phyloP scores from a whole-genome alignment of 2,888 invertebrate genomes.

The Ichneumoninae sp. region DNA sequence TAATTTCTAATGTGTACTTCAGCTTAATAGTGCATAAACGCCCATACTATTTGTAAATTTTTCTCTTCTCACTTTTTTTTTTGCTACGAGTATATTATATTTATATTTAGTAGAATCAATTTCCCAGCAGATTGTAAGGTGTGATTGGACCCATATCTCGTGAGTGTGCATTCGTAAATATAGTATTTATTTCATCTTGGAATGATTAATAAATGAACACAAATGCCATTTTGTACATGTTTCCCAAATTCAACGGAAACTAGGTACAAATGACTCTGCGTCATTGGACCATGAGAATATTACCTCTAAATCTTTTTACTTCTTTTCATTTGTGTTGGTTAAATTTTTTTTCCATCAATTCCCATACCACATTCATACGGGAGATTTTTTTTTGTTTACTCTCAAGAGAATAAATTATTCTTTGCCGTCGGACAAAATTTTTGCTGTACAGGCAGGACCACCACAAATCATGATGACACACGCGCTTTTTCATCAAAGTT shows the following conservation, averaged over 20 bases:
- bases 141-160: slow-evolving; percentile 66
- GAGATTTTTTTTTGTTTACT: slow-evolving; percentile 13
- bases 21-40: slow-evolving; percentile 11
- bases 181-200: slow-evolving; percentile 17
- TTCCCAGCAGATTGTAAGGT: slow-evolving; percentile 58
- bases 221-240: slow-evolving; percentile 44
- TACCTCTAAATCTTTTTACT: slow-evolving; percentile 33
- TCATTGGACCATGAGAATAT: slow-evolving; percentile 61
- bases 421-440: slow-evolving; percentile 55
- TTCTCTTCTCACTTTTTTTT: background rate
- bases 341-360: slow-evolving; percentile 22
- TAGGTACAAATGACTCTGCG: slow-evolving; percentile 55
- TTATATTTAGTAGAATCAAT: slow-evolving; percentile 43
- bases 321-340: slow-evolving; percentile 56
- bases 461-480: slow-evolving; percentile 75
- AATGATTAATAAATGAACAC: slow-evolving; percentile 20
- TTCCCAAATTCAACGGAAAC: slow-evolving; percentile 40
- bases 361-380: background rate
- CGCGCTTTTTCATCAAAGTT: slow-evolving; percentile 69
- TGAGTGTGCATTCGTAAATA: slow-evolving; percentile 42
- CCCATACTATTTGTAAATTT: slow-evolving; percentile 9
- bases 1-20: slow-evolving; percentile 5
- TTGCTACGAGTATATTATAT: slow-evolving; percentile 29
- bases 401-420: slow-evolving; percentile 15
- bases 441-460: slow-evolving; percentile 80